phyloP scores from a whole-genome alignment of 2,888 invertebrate genomes.

The Lithophane leautieri region DNA sequence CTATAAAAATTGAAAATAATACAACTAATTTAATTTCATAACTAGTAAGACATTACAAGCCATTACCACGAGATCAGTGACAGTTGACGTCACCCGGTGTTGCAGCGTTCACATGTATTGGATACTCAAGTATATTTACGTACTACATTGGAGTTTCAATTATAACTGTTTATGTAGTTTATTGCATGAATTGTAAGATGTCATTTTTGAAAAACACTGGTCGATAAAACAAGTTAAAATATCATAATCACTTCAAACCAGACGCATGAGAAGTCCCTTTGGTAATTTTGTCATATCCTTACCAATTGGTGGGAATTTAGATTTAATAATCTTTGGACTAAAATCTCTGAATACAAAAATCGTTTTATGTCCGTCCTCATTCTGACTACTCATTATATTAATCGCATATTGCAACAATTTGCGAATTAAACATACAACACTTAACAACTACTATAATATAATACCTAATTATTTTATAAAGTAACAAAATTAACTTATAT shows the following conservation, averaged over 20 bases:
- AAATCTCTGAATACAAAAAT: constrained; percentile 80
- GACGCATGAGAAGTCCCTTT: constrained; percentile 79
- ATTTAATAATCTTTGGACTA: constrained; percentile 88
- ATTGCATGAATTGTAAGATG: constrained; percentile 58
- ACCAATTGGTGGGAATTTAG: constrained; percentile 88
- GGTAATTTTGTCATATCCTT: constrained; percentile 81
- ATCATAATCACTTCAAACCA: constrained; percentile 65
- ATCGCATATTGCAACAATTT: constrained; percentile 89
- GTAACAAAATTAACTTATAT: constrained; percentile 91
- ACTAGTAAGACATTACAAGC: constrained; percentile 90
- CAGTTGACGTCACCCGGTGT: constrained; percentile 85
- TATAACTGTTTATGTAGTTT: constrained; percentile 58
- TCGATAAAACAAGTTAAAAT: constrained; percentile 55
- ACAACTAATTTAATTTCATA: constrained; percentile 90
- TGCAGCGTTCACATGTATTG: constrained; percentile 66
- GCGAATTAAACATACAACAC: constrained; percentile 90
- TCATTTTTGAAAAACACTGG: constrained; percentile 58
- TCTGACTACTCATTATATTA: constrained; percentile 87
- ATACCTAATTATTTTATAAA: constrained; percentile 90
- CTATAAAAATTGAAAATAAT: constrained; percentile 91
- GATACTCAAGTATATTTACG: constrained; percentile 56
- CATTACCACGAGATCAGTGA: constrained; percentile 91
- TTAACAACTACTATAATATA: constrained; percentile 89
- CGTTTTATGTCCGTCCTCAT: constrained; percentile 85
- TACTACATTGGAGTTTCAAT: constrained; percentile 62